These are phyloP conservation scores for Ambastaia sidthimunki DNA, from an alignment of 2,797 vertebrate species.

Conservation along the genomic window DNA sequence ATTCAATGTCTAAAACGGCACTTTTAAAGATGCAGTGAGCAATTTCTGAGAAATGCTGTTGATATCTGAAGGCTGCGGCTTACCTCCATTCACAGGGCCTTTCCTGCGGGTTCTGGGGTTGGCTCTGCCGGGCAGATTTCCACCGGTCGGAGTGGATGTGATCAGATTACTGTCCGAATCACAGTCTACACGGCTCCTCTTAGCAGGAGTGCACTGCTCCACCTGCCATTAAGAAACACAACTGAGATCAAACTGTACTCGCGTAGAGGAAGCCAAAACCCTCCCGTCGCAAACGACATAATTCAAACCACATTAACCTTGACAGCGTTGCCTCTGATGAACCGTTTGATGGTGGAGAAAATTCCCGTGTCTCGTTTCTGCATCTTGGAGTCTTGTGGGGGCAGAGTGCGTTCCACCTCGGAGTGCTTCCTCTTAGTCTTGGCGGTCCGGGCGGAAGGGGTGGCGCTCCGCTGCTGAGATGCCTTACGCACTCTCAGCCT, in stretches of 20 bases:
- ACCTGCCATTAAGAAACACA: constrained; percentile 77
- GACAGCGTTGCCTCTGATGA: constrained; percentile 94
- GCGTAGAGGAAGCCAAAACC: not conserved
- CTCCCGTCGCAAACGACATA: too few relatives aligned
- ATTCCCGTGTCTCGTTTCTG: constrained; percentile 91
- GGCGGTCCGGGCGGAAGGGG: constrained; percentile 79
- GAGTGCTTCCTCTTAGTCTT: constrained; percentile 93
- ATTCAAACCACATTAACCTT: constrained; percentile 77
- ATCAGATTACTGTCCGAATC: constrained; percentile 91
- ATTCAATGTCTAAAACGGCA: too few relatives aligned
- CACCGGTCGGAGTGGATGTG: constrained; percentile 89
- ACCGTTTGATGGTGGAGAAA: constrained; percentile 95
- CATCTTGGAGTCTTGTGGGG: constrained; percentile 83
- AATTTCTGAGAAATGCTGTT: too few relatives aligned
- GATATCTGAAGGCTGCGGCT: constrained; percentile 47
- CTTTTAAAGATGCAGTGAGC: too few relatives aligned
- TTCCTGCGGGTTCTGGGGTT: constrained; percentile 89
- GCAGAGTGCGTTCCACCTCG: constrained; percentile 83
- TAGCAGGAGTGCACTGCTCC: constrained; percentile 93
- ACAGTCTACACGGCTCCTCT: constrained; percentile 92
- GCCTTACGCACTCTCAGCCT: constrained; percentile 97
- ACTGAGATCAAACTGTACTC: not conserved
- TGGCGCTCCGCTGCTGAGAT: constrained; percentile 88
- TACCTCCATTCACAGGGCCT: constrained; percentile 92
- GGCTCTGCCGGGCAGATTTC: constrained; percentile 88